Percentiles rank a stretch among this genome's conserved stretches.
Conservation (phyloP, 2,888 invertebrate genomes). For the Conistra vaccinii region DNA sequence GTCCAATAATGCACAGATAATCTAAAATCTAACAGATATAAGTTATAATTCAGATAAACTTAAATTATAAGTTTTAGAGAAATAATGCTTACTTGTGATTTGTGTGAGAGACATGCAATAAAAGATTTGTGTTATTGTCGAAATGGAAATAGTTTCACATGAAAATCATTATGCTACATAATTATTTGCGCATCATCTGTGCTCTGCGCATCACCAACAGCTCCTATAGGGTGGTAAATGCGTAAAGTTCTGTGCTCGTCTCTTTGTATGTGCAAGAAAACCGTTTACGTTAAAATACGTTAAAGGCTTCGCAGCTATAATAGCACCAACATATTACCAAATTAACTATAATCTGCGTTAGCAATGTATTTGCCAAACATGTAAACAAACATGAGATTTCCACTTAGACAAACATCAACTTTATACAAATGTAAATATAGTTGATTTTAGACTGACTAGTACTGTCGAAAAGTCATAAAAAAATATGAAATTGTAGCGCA, state of each 20-base stretch:
- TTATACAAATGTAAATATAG: no score
- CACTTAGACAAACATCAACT: no score
- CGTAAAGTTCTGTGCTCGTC: neutral
- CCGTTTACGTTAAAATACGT: neutral
- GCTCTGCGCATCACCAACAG: conserved; percentile 3
- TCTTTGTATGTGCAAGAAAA: neutral
- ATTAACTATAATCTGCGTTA: no score
- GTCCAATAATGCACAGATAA: neutral
- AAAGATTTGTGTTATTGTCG: conserved; percentile 41
- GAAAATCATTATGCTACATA: conserved; percentile 3
- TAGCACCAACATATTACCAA: neutral
- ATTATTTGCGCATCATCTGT: neutral
- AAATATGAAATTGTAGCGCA: no score
- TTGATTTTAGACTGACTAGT: no score
- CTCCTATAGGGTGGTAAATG: neutral
- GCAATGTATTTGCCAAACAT: no score
- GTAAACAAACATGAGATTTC: no score
- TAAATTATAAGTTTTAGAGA: neutral
- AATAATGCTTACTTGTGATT: conserved; percentile 65
- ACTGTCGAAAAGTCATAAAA: no score
- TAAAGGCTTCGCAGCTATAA: neutral
- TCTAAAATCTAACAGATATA: neutral
- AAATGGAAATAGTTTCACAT: neutral
- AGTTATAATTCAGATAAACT: neutral
- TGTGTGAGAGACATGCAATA: conserved; percentile 65